Evolutionary conservation across 2,113 vertebrate species (phyloP).

Genomic region (Psittacara wagleri): DNA sequence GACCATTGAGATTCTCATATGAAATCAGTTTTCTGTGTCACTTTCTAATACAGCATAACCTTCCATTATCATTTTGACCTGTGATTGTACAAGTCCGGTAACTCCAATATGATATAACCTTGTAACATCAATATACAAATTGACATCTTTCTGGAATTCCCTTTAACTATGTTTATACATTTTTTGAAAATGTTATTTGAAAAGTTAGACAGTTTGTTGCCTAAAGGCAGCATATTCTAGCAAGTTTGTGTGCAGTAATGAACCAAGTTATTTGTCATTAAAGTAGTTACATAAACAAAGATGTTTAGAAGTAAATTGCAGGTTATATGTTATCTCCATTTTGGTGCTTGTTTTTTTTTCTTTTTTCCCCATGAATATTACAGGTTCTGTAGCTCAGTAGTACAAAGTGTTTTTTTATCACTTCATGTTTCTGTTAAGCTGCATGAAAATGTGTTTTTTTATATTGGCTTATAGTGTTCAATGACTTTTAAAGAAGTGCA

Average conservation of each 20-base stretch:
- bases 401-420: neutral
- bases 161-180: neutral
- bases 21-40: neutral
- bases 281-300: neutral
- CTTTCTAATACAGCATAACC: neutral
- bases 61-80: neutral
- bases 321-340: neutral
- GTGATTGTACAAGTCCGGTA: neutral
- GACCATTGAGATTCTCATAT: neutral
- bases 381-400: neutral
- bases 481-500: neutral
- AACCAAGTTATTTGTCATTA: neutral
- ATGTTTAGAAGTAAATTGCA: neutral
- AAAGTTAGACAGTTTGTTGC: neutral
- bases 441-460: neutral
- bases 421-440: neutral
- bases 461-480: neutral
- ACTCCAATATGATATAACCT: neutral
- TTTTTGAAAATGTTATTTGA: neutral
- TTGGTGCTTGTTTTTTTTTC: neutral
- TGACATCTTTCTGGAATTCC: neutral
- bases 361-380: neutral
- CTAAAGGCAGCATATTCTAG: neutral
- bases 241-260: neutral
- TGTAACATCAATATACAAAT: neutral